Conservation (phyloP, 2,113 vertebrate genomes). For the Ursus arctos region DNA sequence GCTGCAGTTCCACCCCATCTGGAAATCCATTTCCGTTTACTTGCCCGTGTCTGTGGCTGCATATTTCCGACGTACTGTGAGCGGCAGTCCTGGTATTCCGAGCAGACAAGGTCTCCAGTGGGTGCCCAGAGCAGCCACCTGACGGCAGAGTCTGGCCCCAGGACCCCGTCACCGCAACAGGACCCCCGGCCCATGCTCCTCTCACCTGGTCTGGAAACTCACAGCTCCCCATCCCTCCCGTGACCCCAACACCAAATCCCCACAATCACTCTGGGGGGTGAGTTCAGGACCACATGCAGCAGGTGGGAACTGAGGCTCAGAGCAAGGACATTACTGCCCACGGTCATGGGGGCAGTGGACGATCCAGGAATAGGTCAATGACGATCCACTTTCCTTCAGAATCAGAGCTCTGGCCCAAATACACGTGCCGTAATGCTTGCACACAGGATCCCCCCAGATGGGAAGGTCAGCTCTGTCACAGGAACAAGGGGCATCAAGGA, state of each 20-base stretch:
- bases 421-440: background rate
- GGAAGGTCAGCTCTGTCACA: background rate
- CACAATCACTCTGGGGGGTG: background rate
- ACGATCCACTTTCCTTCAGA: background rate
- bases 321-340: background rate
- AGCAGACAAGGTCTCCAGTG: background rate
- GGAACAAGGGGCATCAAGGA: fast-evolving
- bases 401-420: background rate
- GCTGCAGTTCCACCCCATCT: too few relatives aligned
- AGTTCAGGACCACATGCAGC: background rate
- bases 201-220: background rate
- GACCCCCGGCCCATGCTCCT: background rate
- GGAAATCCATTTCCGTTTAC: too few relatives aligned
- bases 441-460: too few relatives aligned
- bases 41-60: too few relatives aligned
- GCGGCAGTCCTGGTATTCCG: background rate
- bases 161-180: background rate
- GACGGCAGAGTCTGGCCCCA: background rate
- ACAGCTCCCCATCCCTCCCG: background rate
- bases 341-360: background rate
- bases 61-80: background rate
- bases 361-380: background rate
- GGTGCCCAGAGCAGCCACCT: background rate
- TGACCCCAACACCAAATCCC: background rate
- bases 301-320: background rate